These are phyloP conservation scores for Orgyia antiqua DNA, from an alignment of 2,888 invertebrate species.

Conservation along the genomic window DNA sequence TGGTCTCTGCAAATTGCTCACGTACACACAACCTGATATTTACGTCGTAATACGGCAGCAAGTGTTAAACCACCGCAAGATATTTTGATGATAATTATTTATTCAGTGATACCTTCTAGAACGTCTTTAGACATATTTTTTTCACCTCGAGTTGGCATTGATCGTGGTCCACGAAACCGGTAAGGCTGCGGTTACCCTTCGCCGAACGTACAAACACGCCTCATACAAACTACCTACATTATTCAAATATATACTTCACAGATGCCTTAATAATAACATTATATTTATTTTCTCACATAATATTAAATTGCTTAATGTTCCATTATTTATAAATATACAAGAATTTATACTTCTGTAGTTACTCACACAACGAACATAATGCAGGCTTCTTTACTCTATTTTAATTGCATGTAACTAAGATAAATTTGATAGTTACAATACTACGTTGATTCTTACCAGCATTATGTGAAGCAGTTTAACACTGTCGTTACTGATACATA, in stretches of 20 bases:
- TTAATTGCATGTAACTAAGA: too few species aligned
- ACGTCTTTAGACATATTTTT: slow-evolving; percentile 56
- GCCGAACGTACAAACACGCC: slow-evolving; percentile 46
- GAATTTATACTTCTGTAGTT: not conserved
- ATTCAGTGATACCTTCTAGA: slow-evolving; percentile 42
- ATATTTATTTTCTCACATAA: slow-evolving; percentile 16
- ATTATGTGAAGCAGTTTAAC: too few species aligned
- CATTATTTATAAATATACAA: slow-evolving; percentile 6
- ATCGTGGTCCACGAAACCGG: slow-evolving; percentile 67
- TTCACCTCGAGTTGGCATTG: slow-evolving; percentile 71
- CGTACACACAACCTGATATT: too few species aligned
- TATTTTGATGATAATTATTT: slow-evolving; percentile 25
- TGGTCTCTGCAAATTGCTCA: too few species aligned
- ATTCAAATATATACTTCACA: slow-evolving; percentile 36
- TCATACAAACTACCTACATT: slow-evolving; percentile 31
- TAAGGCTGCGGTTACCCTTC: slow-evolving; percentile 70
- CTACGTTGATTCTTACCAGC: too few species aligned
- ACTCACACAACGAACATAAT: too few species aligned
- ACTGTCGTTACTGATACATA: too few species aligned
- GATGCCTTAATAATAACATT: slow-evolving; percentile 21
- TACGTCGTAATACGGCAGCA: too few species aligned
- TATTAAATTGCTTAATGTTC: slow-evolving; percentile 5
- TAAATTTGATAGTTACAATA: too few species aligned
- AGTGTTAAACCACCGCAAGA: too few species aligned
- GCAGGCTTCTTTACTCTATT: too few species aligned